phyloP scores from a whole-genome alignment of 2,113 vertebrate genomes.

The Istiophorus platypterus region DNA sequence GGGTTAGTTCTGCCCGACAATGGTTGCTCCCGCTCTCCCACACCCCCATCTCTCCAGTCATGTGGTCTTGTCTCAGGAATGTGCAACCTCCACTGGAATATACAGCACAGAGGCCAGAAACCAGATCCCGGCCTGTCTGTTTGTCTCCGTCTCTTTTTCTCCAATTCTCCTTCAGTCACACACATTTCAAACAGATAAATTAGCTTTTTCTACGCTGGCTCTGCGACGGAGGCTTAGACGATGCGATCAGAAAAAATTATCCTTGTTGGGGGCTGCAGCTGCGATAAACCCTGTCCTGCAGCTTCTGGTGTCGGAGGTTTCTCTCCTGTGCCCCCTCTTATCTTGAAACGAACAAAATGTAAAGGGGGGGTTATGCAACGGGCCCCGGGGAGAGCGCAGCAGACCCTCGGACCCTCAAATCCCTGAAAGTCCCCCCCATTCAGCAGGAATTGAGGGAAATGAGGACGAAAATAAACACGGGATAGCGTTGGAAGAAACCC shows the following conservation, averaged over 20 bases:
- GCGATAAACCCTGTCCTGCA: constrained; percentile 22
- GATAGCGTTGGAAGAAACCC: not conserved
- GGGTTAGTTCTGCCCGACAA: constrained; percentile 62
- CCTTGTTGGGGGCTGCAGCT: constrained; percentile 5
- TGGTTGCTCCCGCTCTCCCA: constrained; percentile 53
- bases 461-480: not conserved
- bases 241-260: constrained; percentile 43
- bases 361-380: not conserved
- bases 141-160: constrained; percentile 41
- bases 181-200: constrained; percentile 31
- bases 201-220: constrained; percentile 11
- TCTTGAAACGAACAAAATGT: not conserved
- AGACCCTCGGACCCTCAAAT: too few relatives aligned
- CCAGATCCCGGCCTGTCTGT: constrained; percentile 50
- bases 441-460: not conserved
- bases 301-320: constrained; percentile 25
- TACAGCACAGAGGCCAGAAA: constrained; percentile 68
- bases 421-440: too few relatives aligned
- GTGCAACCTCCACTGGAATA: constrained; percentile 79
- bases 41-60: constrained; percentile 59
- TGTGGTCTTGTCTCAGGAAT: constrained; percentile 78
- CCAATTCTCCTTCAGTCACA: constrained; percentile 19
- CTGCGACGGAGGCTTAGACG: constrained; percentile 18
- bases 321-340: constrained; percentile 1
- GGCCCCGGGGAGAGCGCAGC: not conserved